phyloP scores from a whole-genome alignment of 53 echinoderm and acorn worm genomes.

The Astropecten irregularis region DNA sequence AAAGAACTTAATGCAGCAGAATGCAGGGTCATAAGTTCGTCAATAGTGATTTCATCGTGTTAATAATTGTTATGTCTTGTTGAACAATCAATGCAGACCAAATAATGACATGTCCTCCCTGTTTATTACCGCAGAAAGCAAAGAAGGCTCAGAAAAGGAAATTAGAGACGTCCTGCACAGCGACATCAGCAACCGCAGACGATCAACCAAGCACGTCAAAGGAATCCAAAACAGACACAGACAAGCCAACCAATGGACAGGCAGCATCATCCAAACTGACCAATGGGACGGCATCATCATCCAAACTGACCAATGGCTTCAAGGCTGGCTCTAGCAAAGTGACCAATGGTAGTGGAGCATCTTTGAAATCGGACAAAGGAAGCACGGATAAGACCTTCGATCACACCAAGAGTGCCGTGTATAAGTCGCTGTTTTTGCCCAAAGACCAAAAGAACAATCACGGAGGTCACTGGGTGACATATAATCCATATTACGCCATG shows the following conservation, averaged over 20 bases:
- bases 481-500: slow-evolving; percentile 95
- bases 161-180: slow-evolving; percentile 30
- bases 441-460: slow-evolving; percentile 68
- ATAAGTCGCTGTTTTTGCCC: slow-evolving; percentile 84
- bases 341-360: background rate
- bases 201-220: slow-evolving; percentile 31
- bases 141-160: slow-evolving; percentile 94
- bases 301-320: slow-evolving; percentile 28
- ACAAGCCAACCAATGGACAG: slow-evolving; percentile 21
- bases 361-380: slow-evolving; percentile 4
- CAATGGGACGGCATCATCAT: slow-evolving; percentile 27
- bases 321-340: background rate
- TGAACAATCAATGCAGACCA: too few species aligned
- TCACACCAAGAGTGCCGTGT: slow-evolving; percentile 78
- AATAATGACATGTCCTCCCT: too few species aligned
- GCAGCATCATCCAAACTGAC: slow-evolving; percentile 45
- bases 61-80: too few species aligned
- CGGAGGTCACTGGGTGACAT: slow-evolving; percentile 84
- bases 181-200: slow-evolving; percentile 14
- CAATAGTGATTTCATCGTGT: too few species aligned
- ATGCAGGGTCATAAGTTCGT: too few species aligned
- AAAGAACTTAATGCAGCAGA: too few species aligned
- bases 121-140: too few species aligned
- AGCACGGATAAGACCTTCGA: slow-evolving; percentile 61
- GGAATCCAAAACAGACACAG: background rate